Conservation (phyloP, 2,888 invertebrate species). For the Patella caerulea region DNA sequence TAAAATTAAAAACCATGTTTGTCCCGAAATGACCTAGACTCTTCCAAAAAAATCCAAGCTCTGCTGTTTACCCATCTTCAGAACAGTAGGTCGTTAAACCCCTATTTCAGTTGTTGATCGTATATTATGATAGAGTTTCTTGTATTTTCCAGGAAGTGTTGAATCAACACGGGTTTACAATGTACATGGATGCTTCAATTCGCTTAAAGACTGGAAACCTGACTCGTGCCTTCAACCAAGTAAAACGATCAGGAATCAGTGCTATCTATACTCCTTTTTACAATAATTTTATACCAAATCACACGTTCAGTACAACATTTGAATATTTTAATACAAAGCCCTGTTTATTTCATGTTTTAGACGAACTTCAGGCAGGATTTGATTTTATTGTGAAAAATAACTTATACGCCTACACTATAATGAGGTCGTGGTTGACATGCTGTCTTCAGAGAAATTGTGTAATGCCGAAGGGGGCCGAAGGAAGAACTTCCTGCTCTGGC, state of each 20-base stretch:
- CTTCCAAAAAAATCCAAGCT: too few species aligned
- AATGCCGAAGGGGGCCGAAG: conserved; percentile 1
- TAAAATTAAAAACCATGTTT: too few species aligned
- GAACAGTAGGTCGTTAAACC: too few species aligned
- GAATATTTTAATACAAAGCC: background rate
- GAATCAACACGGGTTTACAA: background rate
- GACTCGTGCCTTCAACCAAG: background rate
- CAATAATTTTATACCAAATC: background rate
- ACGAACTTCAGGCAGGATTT: background rate
- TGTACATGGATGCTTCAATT: conserved; percentile 1
- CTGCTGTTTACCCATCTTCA: too few species aligned
- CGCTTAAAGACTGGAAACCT: background rate
- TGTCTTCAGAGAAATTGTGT: background rate
- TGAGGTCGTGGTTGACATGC: conserved; percentile 1
- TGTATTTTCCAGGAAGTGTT: conserved; percentile 3
- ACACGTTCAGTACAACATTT: background rate
- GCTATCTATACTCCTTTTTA: background rate
- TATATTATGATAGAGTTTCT: background rate
- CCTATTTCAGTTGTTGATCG: too few species aligned
- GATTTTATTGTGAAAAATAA: background rate
- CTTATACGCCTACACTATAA: background rate
- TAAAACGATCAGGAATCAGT: background rate
- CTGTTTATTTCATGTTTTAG: background rate
- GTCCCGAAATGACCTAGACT: too few species aligned
- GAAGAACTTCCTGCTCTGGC: background rate